phyloP scores from a whole-genome alignment of 2,113 vertebrate genomes.

The Irena cyanogastra region DNA sequence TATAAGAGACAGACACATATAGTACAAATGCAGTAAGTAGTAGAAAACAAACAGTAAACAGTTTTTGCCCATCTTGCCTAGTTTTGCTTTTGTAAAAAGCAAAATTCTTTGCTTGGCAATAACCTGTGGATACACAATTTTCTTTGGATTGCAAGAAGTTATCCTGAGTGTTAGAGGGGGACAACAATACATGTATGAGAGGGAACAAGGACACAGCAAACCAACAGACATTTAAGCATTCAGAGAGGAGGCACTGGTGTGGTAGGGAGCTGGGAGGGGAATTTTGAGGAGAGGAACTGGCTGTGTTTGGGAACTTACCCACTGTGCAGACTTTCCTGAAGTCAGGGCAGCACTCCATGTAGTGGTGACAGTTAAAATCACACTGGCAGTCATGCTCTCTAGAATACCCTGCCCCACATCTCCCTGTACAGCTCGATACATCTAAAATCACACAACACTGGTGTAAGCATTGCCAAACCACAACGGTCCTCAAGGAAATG shows the following conservation, averaged over 20 bases:
- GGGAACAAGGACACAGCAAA: not conserved
- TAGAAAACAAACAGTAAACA: not conserved
- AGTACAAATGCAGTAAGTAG: not conserved
- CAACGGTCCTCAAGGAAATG: not conserved
- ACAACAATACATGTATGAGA: not conserved
- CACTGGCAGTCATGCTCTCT: constrained; percentile 87
- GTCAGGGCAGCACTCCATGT: constrained; percentile 90
- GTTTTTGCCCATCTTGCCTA: not conserved
- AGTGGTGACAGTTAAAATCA: constrained; percentile 85
- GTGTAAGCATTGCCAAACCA: constrained; percentile 50
- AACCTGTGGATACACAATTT: not conserved
- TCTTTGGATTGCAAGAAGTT: not conserved
- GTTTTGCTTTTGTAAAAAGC: not conserved
- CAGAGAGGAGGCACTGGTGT: not conserved
- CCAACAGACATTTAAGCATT: not conserved
- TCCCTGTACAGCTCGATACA: constrained; percentile 84
- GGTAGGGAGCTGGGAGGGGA: not conserved
- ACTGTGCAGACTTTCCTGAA: constrained; percentile 82
- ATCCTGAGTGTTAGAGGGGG: not conserved
- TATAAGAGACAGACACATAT: not conserved
- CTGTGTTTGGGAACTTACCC: constrained; percentile 70
- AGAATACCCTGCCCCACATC: constrained; percentile 87
- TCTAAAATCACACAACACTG: constrained; percentile 75
- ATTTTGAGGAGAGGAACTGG: not conserved
- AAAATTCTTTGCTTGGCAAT: not conserved